Conservation (phyloP, 2,888 invertebrate genomes). For the Chouioia cunea region DNA sequence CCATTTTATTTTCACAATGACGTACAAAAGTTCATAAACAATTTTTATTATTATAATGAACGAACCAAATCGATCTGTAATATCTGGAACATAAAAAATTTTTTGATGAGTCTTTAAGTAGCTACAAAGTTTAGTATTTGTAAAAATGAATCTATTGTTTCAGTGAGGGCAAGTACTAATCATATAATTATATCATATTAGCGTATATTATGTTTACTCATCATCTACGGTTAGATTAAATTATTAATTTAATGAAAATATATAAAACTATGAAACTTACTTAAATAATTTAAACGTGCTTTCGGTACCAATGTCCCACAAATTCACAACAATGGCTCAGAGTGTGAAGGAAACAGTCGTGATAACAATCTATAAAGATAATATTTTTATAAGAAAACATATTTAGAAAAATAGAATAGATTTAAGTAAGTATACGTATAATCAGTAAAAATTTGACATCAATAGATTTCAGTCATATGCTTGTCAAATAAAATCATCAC, state of each 20-base stretch:
- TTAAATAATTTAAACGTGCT: neutral
- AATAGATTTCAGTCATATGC: constrained; percentile 63
- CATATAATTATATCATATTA: constrained; percentile 59
- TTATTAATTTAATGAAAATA: neutral
- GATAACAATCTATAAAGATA: neutral
- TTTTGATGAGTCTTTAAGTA: constrained; percentile 16
- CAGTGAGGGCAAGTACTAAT: constrained; percentile 64
- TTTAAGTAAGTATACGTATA: constrained; percentile 19
- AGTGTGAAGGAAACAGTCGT: too few species aligned
- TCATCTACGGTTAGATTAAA: constrained; percentile 42
- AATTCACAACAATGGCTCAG: neutral
- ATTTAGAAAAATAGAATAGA: neutral
- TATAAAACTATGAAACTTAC: constrained; percentile 23
- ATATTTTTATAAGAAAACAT: neutral
- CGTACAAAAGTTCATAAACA: too few species aligned
- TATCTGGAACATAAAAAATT: constrained; percentile 22
- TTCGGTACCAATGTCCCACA: neutral
- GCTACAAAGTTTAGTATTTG: neutral
- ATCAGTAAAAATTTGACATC: constrained; percentile 55
- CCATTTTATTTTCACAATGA: neutral
- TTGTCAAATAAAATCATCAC: constrained; percentile 61
- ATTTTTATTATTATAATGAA: too few species aligned
- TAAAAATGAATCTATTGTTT: constrained; percentile 36
- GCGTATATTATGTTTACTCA: constrained; percentile 59
- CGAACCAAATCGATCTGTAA: too few species aligned